A percentile compares a stretch with the other conserved stretches of the same genome.
Evolutionary conservation across 2,797 vertebrate genomes (phyloP).

Genomic region (Poecilia velifera): DNA sequence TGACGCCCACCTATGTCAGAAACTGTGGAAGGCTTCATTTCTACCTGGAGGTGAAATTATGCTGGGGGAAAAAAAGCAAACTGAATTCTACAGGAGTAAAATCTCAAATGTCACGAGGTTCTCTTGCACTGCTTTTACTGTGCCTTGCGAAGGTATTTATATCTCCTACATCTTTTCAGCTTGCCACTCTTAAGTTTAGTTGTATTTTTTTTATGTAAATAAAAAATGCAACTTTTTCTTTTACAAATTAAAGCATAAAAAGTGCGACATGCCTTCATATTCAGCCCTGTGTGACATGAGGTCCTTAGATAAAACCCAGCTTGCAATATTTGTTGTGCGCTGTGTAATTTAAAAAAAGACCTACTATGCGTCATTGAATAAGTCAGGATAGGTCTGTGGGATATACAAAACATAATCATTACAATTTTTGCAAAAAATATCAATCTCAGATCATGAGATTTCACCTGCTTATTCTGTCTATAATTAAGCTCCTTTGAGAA

Average conservation of each 20-base stretch:
- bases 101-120: constrained; percentile 11
- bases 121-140: background rate
- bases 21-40: constrained; percentile 60
- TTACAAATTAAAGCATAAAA: background rate
- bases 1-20: constrained; percentile 45
- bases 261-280: too few species aligned
- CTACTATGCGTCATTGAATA: too few species aligned
- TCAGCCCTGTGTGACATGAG: too few species aligned
- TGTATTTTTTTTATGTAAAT: background rate
- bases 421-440: too few species aligned
- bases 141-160: background rate
- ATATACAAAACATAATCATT: too few species aligned
- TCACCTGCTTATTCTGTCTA: too few species aligned
- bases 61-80: constrained; percentile 48
- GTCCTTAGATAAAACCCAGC: too few species aligned
- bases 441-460: too few species aligned
- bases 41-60: constrained; percentile 50
- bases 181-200: background rate
- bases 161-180: background rate
- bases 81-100: constrained; percentile 16
- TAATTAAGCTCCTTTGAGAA: too few species aligned
- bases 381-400: too few species aligned
- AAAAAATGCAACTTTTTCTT: background rate
- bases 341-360: too few species aligned
- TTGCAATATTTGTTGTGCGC: too few species aligned